Evolutionary conservation across 2,888 invertebrate genomes (phyloP), one percentile per base, ranked within the genome.

Genomic region (Tenodera sinensis): DNA sequence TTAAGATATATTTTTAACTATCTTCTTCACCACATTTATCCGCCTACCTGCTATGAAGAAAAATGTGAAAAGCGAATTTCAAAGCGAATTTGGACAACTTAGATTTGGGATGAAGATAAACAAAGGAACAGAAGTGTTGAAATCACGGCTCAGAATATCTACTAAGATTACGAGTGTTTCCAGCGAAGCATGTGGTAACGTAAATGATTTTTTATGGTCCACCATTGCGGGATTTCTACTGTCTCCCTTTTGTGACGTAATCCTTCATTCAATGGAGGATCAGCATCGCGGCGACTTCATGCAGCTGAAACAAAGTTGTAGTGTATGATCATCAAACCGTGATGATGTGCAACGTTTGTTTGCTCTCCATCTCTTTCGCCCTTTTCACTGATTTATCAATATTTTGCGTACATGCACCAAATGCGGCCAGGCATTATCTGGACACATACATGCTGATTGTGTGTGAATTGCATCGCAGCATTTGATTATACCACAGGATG

Each of bases 321-420:
- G 54, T 71, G 54, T 71, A 25, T 71, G 54, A 71, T 71, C 54
- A 71, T 71, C 54, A 71, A 71, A 71, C 54, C 54, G 54, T 71
- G 54, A 71, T 71, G 54, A 20, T 71, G 20, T 71, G 54, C 15
- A 25, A 25, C 54, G 54, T 71, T 71, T 71, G 54, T 71, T 71
- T 71, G 54, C 54, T 71, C 54, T 71, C 54, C 54, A 71, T 71
- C 54, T 71, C 54, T 71, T 71, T 71, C 54, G 54, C 54, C 54
- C 54, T 71, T 71, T 71, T 71, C 54, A 84, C 71, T 85, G 85
- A 71, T 85, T 85, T 85, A 28, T 85, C 85, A 85, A 85, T 71
- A 85, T 86, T 86, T 81, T 86, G 28, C 54, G 81, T 47, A 86
- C 54, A 71, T 71, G 54, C 54, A 71, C 54, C 54, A 25, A 71